Evolutionary conservation across 2,888 invertebrate species (phyloP), one percentile per base, ranked within the genome.

Genomic region (Coecobrya sp.): DNA sequence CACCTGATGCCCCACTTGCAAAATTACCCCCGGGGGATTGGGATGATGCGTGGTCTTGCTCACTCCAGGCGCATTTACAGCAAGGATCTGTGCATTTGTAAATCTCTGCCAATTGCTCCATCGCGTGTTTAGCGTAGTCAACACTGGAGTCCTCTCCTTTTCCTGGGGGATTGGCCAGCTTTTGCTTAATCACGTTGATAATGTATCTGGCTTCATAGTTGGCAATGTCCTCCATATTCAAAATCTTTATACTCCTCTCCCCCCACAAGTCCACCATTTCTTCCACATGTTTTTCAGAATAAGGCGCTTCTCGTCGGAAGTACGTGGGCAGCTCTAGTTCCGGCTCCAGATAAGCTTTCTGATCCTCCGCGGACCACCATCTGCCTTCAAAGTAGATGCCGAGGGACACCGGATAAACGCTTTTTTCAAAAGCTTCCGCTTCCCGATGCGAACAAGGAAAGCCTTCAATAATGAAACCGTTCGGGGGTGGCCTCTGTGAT

Each of bases 251-350:
- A n/a, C 59, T 86, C 49, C 76, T 85, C 13, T 52, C 73, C 19
- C 90, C 90, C 81, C 88, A 86, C 27, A 16, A 30, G 30, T 93
- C 68, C 8, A 76, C 86, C 8, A 86, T 55, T 19, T 55, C 55
- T 30, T 93, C 91, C 22, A 93, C 93, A 36, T 89, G 22, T 16
- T 11, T 59, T 52, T 93, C 93, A 11, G 65, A 81, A 62, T 93
- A 93, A 0, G 36, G 22, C 2, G 79, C 19, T 42, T 45, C 65
- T 10, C 93, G 49, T n/a, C 88, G 62, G 19, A 93, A 85, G 65
- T 92, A 73, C 16, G 8, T 55, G 0, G 93, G 93, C 30, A 16
- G 10, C 1, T 25, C 5, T 5, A 86, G 73, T n/a, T 86, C 59
- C 22, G 22, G 42, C n/a, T 79, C 79, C 22, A 4, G 10, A 8